phyloP scores from a whole-genome alignment of 1,140 invertebrate genomes.

The Polyergus mexicanus region DNA sequence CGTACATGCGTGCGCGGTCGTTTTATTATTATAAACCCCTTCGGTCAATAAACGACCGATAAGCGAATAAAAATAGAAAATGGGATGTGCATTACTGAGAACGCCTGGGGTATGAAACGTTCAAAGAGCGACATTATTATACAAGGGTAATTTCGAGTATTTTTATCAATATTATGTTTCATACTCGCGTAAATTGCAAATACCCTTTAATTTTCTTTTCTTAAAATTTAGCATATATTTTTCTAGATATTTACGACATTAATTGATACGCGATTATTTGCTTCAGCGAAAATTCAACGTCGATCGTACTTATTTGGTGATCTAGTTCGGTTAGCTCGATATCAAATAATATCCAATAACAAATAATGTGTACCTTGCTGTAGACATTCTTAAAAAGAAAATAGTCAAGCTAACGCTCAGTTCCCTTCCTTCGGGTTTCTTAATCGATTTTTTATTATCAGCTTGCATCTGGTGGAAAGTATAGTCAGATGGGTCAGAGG shows the following conservation, averaged over 20 bases:
- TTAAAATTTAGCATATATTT: not conserved
- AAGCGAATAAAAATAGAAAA: slow-evolving; percentile 47
- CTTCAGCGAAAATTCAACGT: not conserved
- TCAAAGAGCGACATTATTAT: not conserved
- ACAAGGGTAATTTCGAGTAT: not conserved
- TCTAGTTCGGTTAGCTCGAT: not conserved
- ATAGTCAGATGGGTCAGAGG: not conserved
- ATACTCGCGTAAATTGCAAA: not conserved
- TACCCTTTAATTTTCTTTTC: not conserved
- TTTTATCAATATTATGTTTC: not conserved
- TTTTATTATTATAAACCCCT: slow-evolving; percentile 58
- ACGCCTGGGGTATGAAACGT: not conserved
- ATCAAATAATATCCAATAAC: not conserved
- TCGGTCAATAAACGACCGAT: slow-evolving; percentile 27
- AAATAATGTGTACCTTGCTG: not conserved
- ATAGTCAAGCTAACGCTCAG: not conserved
- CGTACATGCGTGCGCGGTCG: not conserved
- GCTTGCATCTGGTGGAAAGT: slow-evolving; percentile 3
- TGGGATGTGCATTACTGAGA: slow-evolving; percentile 10
- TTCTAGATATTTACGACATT: not conserved
- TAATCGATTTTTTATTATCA: slow-evolving; percentile 69
- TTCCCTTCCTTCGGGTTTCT: slow-evolving; percentile 50
- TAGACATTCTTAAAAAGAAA: slow-evolving; percentile 15
- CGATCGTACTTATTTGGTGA: not conserved
- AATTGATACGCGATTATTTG: not conserved